These are phyloP conservation scores for Formica exsecta DNA, from an alignment of 1,140 invertebrate species.

Conservation along the genomic window DNA sequence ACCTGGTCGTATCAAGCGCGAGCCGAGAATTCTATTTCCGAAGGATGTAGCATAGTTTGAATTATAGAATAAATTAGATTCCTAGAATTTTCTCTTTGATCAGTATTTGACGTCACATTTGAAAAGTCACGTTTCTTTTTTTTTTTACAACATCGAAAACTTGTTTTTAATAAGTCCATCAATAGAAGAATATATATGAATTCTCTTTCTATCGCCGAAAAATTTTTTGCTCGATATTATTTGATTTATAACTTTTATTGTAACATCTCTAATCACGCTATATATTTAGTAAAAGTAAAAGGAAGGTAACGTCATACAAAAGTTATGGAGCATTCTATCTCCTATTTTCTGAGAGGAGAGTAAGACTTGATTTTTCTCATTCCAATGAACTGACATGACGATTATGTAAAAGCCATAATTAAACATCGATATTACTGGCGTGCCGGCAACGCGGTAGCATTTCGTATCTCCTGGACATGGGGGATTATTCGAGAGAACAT, in stretches of 20 bases:
- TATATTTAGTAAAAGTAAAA: constrained; percentile 27
- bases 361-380: constrained; percentile 3
- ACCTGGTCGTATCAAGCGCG: constrained; percentile 67
- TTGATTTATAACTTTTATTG: not conserved
- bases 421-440: constrained; percentile 11
- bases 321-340: not conserved
- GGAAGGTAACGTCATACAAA: not conserved
- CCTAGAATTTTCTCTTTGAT: not conserved
- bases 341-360: constrained; percentile 1
- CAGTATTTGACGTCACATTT: not conserved
- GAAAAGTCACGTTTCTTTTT: not conserved
- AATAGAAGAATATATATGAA: too few species aligned
- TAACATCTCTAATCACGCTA: not conserved
- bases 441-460: not conserved
- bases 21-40: constrained; percentile 31
- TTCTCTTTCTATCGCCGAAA: not conserved
- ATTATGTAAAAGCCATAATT: constrained; percentile 39
- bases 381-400: constrained; percentile 14
- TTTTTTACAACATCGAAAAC: not conserved
- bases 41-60: not conserved
- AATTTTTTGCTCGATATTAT: not conserved
- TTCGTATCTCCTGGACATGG: not conserved
- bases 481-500: constrained; percentile 43
- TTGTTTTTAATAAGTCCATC: not conserved
- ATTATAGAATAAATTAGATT: constrained; percentile 33